Base-by-base conservation (phyloP, 2,888 invertebrate genomes). In the Lagria hirta region DNA sequence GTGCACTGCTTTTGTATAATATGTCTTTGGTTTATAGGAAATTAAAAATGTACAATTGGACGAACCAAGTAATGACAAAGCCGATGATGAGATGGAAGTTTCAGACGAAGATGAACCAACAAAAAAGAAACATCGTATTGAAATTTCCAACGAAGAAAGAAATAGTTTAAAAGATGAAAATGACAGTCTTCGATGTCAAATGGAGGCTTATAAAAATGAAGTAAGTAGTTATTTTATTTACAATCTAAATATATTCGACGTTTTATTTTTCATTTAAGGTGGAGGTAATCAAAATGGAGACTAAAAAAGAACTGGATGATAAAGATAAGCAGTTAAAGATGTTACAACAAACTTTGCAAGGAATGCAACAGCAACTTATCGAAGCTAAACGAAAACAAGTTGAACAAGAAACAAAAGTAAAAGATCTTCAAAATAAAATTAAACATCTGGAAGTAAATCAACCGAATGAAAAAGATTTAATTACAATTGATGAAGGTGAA, bases 161-260 rank as follows among this genome's bases (percentile, higher is more conserved):
- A 61, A 63, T 16, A 61, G 52, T 18, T 57, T 77, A 4, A 73
- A 87, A 80, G 87, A 88, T 48, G 95, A 96, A 68, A 95, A 94
- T 66, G 93, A 94, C 60, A 88, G 87, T 55, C 75, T 96, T 16
- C 82, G 87, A 47, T 94, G 93, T 71, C 91, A 93, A 73, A 70
- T 95, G 60, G 94, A 94, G 71, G 95, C 94, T 0, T 92, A 91
- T 65, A 92, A 92, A 70, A 94, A 94, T 71, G 95, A 96, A 76
- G 71, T 70, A 55, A 45, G 14, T 7, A 20, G 30, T 27, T n/a
- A n/a, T n/a, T 17, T 27, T 10, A 14, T 16, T 17, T 24, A 17
- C 2, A 2, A 22, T 21, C n/a, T n/a, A n/a, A n/a, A n/a, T n/a
- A n/a, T n/a, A n/a, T n/a, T n/a, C n/a, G n/a, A n/a, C n/a, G n/a